Evolutionary conservation across 2,888 invertebrate genomes (phyloP).

Genomic region (Oscheius onirici): DNA sequence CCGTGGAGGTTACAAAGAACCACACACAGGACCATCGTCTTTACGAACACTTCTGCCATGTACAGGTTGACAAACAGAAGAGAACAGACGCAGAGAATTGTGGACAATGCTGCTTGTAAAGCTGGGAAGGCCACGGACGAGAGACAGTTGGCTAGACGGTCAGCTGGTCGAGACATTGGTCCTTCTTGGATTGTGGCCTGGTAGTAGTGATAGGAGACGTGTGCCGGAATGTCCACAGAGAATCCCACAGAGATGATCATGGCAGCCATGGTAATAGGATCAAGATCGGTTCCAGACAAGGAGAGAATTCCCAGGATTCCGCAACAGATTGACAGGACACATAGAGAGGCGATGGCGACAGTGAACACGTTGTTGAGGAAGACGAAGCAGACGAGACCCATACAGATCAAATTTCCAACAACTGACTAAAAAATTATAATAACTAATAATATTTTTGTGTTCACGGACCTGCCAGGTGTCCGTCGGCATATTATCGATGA

Average conservation of each 20-base stretch:
- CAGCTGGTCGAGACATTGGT: conserved; percentile 50
- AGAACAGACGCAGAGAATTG: conserved; percentile 65
- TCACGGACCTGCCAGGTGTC: conserved; percentile 56
- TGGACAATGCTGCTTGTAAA: conserved; percentile 60
- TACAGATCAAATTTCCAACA: conserved; percentile 66
- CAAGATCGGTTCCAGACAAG: conserved; percentile 64
- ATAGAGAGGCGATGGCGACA: conserved; percentile 63
- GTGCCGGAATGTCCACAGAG: conserved; percentile 69
- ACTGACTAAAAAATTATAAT: conserved; percentile 51
- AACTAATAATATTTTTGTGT: background rate
- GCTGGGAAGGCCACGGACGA: conserved; percentile 62
- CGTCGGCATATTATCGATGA: conserved; percentile 67
- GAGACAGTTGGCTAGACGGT: conserved; percentile 54
- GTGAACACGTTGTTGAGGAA: conserved; percentile 69
- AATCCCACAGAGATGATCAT: conserved; percentile 70
- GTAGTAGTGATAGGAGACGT: conserved; percentile 67
- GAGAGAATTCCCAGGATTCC: conserved; percentile 68
- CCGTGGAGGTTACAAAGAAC: conserved; percentile 68
- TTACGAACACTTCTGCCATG: conserved; percentile 67
- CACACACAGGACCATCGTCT: conserved; percentile 68
- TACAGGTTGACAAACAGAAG: conserved; percentile 68
- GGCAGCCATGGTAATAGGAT: conserved; percentile 70
- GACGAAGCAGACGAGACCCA: conserved; percentile 67
- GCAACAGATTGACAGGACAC: conserved; percentile 59
- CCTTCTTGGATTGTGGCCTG: conserved; percentile 55